These are phyloP conservation scores for Hyposmocoma kahamanoa DNA, from an alignment of 1,140 invertebrate genomes.

Conservation along the genomic window DNA sequence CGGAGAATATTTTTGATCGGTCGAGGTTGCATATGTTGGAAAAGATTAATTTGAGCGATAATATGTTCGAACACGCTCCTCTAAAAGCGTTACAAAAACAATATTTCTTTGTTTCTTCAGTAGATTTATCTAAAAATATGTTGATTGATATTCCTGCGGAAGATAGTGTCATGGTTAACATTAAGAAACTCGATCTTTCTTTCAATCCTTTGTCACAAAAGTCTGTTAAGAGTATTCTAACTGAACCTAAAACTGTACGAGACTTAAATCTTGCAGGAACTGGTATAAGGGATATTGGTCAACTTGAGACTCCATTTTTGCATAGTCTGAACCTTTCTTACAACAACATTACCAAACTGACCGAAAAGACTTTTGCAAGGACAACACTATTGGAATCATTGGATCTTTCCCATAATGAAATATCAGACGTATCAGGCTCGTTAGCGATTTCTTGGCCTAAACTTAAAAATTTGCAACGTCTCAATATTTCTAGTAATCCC, in stretches of 20 bases:
- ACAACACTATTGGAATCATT: conserved; percentile 85
- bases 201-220: conserved; percentile 86
- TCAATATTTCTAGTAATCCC: conserved; percentile 88
- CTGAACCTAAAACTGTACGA: conserved; percentile 90
- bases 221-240: conserved; percentile 83
- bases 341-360: conserved; percentile 82
- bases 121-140: conserved; percentile 87
- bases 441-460: conserved; percentile 78
- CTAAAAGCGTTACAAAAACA: conserved; percentile 86
- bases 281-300: conserved; percentile 78
- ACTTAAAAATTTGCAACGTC: conserved; percentile 77
- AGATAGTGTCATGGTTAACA: conserved; percentile 89
- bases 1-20: conserved; percentile 89
- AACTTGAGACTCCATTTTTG: conserved; percentile 91
- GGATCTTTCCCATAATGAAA: conserved; percentile 84
- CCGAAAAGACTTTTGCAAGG: conserved; percentile 81
- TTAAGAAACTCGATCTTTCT: conserved; percentile 90
- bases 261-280: conserved; percentile 87
- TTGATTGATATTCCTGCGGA: conserved; percentile 86
- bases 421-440: conserved; percentile 75
- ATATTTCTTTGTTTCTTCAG: conserved; percentile 84
- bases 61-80: conserved; percentile 86
- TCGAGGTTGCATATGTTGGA: conserved; percentile 85
- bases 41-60: conserved; percentile 85
- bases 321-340: conserved; percentile 86